phyloP scores from a whole-genome alignment of 2,797 vertebrate species.

The Typhlichthys subterraneus region DNA sequence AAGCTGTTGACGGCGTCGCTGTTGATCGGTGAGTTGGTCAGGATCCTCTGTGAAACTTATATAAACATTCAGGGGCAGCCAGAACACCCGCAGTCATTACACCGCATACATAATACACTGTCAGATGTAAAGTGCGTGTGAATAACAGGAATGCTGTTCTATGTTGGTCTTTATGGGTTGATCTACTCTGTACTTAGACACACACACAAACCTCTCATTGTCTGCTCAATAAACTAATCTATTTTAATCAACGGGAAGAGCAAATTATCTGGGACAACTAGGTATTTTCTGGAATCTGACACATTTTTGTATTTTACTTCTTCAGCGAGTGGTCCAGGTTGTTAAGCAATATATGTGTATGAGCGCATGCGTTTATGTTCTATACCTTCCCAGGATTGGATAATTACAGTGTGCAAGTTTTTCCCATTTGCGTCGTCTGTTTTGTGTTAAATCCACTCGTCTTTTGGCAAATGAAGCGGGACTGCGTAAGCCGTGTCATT shows the following conservation, averaged over 20 bases:
- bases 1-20: conserved; percentile 93
- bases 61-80: conserved; percentile 48
- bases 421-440: conserved; percentile 19
- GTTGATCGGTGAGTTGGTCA: conserved; percentile 85
- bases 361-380: no score
- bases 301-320: not conserved
- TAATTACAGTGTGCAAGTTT: conserved; percentile 9
- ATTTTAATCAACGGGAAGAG: conserved; percentile 46
- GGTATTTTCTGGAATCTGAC: no score
- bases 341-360: no score
- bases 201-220: conserved; percentile 56
- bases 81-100: conserved; percentile 54
- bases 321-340: not conserved
- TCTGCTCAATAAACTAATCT: conserved; percentile 51
- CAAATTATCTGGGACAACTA: conserved; percentile 24
- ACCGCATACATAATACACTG: conserved; percentile 11
- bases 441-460: conserved; percentile 3
- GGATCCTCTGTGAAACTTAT: conserved; percentile 11
- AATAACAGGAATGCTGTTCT: conserved; percentile 49
- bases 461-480: conserved; percentile 44
- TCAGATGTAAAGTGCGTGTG: conserved; percentile 29
- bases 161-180: conserved; percentile 51
- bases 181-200: conserved; percentile 50
- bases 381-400: no score
- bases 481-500: conserved; percentile 32